Base-by-base conservation (phyloP, 1,140 invertebrate genomes). In the Drosophila sucinea region DNA sequence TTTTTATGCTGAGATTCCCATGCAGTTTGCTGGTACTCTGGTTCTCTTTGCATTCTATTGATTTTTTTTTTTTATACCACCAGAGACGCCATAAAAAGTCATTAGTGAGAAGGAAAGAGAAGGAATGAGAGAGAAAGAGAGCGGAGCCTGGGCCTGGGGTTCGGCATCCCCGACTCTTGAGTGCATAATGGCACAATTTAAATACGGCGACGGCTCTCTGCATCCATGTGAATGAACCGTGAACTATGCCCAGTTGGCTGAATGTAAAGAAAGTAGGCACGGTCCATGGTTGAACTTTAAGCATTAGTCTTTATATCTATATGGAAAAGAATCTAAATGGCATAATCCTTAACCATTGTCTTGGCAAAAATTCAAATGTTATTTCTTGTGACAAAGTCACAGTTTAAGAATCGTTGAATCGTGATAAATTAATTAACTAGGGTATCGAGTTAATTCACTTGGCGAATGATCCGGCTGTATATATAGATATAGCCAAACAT, bases 101-200 rank as follows among this genome's bases (percentile, higher is more conserved):
- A 86, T 86, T 87, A 86, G 82, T 85, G 78, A 74, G 64, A 78
- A 73, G 35, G 69, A 51, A 17, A 27, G 44, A 27, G 7, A 44
- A 6, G 6, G 44, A 25, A 23, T 23, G 23, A 47, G 17, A 7
- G 17, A 6, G 11, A 51, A 68, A 5, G 1, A 10, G n/a, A 30
- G 56, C 33, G 32, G 27, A 38, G 61, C 10, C 11, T 23, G 32
- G 30, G 17, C 32, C 7, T 25, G 40, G 32, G 58, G 33, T 6
- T 33, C 23, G 41, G 40, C 11, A 38, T 58, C 62, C 51, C 61
- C 40, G 58, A 62, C 38, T 67, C 73, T 79, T 57, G 76, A 87
- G 82, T 86, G 82, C 79, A 86, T 87, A 86, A 86, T 86, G 83
- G 83, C 84, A 86, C 83, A 86, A 86, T 86, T 86, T 86, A 86